Base-by-base conservation (phyloP, 1,140 invertebrate species). In the Temnothorax curvispinosus region DNA sequence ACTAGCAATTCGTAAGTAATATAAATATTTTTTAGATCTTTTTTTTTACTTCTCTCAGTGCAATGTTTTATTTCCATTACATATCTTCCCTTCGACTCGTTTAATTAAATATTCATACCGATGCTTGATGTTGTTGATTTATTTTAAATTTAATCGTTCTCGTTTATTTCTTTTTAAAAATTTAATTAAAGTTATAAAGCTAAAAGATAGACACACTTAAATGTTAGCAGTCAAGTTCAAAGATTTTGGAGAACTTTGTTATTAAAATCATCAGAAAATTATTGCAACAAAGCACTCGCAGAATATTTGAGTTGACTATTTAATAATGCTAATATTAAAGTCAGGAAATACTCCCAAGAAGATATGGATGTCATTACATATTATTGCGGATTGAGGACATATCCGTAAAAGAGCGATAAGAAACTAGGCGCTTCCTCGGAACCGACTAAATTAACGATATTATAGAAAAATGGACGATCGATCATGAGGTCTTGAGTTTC, bases 401-500 rank as follows among this genome's bases (percentile, higher is more conserved):
- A 32, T 71, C 77, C 77, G 7, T 13, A 21, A 71, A 71, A 81
- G 3, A 71, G 35, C 15, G 21, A 32, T n/a, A 81, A 52, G 47
- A 54, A 41, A 69, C 7, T 58, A 71, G 64, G n/a, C 50, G 15
- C 15, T 67, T 35, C 13, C 15, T 54, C 3, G 32, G 2, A 27
- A 41, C 32, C 11, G 11, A 41, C 3, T 38, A 41, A 44, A 9
- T 82, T 77, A 3, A 89, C 8, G 15, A 92, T 88, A 8, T 13
- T 86, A 75, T 74, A 91, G 65, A 50, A 6, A 67, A 90, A 92
- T 67, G 91, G 86, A 54, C 56, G 80, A 89, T 91, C 54, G 58
- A 91, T 71, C 35, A 11, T 3, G 64, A 54, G 71, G 15, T 27
- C 35, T 41, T 54, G 13, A 15, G 2, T 13, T 27, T 27, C 4